Evolutionary conservation across 2,888 invertebrate species (phyloP).

Genomic region (Lasioglossum lativentre): DNA sequence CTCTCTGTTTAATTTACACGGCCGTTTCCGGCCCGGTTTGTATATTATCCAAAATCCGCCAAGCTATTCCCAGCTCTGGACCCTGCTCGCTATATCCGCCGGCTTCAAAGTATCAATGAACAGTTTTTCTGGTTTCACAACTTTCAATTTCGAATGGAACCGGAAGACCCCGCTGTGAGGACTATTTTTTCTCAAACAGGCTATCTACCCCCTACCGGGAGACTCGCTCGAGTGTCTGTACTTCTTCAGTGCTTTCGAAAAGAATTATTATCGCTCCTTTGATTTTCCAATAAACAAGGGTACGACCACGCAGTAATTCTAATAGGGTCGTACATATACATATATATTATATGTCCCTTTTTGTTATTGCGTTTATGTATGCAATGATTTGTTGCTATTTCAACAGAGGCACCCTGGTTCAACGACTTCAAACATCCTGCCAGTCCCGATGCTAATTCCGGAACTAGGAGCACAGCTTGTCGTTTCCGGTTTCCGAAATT

Average conservation of each 20-base stretch:
- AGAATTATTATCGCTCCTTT: neutral
- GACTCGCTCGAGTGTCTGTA: neutral
- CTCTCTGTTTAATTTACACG: slow-evolving; percentile 35
- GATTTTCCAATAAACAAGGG: neutral
- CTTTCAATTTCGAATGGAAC: neutral
- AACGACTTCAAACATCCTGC: neutral
- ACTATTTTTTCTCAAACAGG: neutral
- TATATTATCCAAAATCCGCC: slow-evolving; percentile 49
- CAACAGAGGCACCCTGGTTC: neutral
- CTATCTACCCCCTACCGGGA: neutral
- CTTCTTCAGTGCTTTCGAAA: neutral
- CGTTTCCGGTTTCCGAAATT: neutral
- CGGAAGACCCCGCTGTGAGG: neutral
- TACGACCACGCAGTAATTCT: neutral
- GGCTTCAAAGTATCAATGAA: slow-evolving; percentile 21
- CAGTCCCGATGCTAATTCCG: neutral
- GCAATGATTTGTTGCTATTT: neutral
- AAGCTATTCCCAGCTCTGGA: slow-evolving; percentile 33
- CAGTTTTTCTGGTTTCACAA: neutral
- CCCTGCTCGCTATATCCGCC: neutral
- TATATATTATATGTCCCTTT: no score
- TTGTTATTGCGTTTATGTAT: neutral
- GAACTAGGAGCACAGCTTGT: no score
- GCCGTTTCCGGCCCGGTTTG: slow-evolving; percentile 23
- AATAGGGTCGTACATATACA: no score